Evolutionary conservation across 2,113 vertebrate genomes (phyloP), one percentile per base, ranked within the genome.

Genomic region (Gymnogyps californianus): DNA sequence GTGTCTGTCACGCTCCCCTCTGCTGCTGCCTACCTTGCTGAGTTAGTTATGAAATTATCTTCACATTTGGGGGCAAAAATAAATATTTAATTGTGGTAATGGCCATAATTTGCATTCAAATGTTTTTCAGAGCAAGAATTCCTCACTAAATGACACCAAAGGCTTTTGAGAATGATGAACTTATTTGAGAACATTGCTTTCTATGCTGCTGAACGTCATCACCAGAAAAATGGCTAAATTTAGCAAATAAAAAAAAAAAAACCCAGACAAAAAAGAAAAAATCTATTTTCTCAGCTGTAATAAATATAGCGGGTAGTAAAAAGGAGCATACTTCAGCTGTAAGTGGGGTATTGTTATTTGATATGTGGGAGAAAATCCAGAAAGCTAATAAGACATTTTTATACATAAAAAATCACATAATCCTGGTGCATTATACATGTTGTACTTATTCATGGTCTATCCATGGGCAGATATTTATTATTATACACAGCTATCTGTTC

Each of bases 141-240:
- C 82, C 77, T 92, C 31, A 3, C 79, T 57, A 44, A 91, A 44
- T 57, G 69, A 94, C 91, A 95, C 65, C 92, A 57, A 62, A 91
- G 74, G 90, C 92, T 96, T 95, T 86, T 34, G 89, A 89, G 84
- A 93, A 76, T 61, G 54, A 96, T 94, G 80, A 86, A 95, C 80
- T 92, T 82, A 49, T 80, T 62, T 51, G 91, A 69, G 72, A 93
- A 40, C 58, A 7, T 64, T 62, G 76, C 85, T 82, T 75, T 78
- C 88, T 46, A 10, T 70, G 81, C 83, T 1, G 9, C 86, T 47
- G 83, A 90, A 64, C 3, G 1, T 90, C 69, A 16, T 88, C 29
- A 28, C 38, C 59, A 93, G 92, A 89, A 94, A 95, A 95, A 97
- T 40, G 76, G 80, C 55, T 86, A 79, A 96, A 97, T 94, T 89